phyloP scores from a whole-genome alignment of 23 tunicate genomes.

The Styela plicata region DNA sequence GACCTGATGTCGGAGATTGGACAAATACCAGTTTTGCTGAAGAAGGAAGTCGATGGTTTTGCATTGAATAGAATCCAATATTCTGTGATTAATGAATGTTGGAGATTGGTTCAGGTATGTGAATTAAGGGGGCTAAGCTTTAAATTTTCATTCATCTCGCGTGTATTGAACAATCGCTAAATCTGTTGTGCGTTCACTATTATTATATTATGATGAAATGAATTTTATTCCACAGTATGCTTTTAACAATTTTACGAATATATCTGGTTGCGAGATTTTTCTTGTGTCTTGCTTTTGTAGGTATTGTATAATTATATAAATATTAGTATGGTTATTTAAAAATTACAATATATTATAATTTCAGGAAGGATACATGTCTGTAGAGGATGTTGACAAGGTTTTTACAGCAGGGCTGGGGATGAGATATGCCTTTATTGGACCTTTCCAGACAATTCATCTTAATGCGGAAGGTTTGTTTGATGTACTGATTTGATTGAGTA shows the following conservation, averaged over 20 bases:
- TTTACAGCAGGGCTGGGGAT: slow-evolving; percentile 77
- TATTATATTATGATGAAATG: not conserved
- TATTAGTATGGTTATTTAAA: too few relatives aligned
- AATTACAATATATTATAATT: not conserved
- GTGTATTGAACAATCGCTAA: too few relatives aligned
- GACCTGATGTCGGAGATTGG: slow-evolving; percentile 79
- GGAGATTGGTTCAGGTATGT: slow-evolving; percentile 74
- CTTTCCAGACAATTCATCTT: slow-evolving; percentile 92
- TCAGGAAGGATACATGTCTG: slow-evolving; percentile 81
- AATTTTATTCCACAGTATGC: too few relatives aligned
- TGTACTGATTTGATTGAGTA: too few relatives aligned
- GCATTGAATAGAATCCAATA: slow-evolving; percentile 87
- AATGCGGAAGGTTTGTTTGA: slow-evolving; percentile 89
- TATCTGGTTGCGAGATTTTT: too few relatives aligned
- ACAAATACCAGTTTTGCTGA: slow-evolving; percentile 69
- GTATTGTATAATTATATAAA: too few relatives aligned
- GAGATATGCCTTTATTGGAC: slow-evolving; percentile 98
- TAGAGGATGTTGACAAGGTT: slow-evolving; percentile 89
- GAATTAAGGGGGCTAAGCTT: too few relatives aligned
- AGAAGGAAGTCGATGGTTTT: slow-evolving; percentile 89
- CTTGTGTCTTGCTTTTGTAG: too few relatives aligned
- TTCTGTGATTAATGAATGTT: slow-evolving; percentile 77
- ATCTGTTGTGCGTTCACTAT: not conserved
- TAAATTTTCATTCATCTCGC: too few relatives aligned
- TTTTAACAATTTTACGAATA: too few relatives aligned